Percentiles rank a stretch among this genome's conserved stretches.
These are phyloP conservation scores for Drosophila sp. DNA, from an alignment of 1,140 invertebrate genomes.

Conservation along the genomic window DNA sequence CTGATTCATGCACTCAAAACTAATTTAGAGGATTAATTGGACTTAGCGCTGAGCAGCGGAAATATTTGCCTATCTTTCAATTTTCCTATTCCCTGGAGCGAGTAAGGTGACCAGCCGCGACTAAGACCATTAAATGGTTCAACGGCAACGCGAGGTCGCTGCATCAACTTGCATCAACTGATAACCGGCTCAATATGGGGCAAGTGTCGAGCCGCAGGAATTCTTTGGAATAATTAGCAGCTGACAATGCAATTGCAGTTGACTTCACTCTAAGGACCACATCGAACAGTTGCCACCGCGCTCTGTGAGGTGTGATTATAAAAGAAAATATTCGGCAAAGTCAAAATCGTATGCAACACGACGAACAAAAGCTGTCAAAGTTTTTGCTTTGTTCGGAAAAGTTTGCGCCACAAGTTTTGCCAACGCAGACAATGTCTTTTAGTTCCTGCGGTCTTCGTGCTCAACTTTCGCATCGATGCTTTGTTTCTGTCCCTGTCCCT, in stretches of 20 bases:
- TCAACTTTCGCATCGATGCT: slow-evolving; percentile 46
- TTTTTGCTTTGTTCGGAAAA: slow-evolving; percentile 61
- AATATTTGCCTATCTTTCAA: slow-evolving; percentile 16
- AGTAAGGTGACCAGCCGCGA: slow-evolving; percentile 5
- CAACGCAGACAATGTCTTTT: slow-evolving; percentile 39
- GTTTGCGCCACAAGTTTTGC: slow-evolving; percentile 69
- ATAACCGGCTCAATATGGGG: slow-evolving; percentile 23
- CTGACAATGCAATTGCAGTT: slow-evolving; percentile 24
- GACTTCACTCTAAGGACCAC: neutral
- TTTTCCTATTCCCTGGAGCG: neutral
- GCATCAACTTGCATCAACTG: slow-evolving; percentile 28
- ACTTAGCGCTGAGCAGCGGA: slow-evolving; percentile 44
- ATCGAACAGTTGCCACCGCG: slow-evolving; percentile 10
- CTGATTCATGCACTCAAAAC: slow-evolving; percentile 61
- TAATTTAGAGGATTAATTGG: slow-evolving; percentile 76
- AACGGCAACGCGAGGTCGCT: slow-evolving; percentile 2
- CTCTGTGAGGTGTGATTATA: slow-evolving; percentile 52
- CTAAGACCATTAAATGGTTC: slow-evolving; percentile 64
- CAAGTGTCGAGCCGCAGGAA: slow-evolving; percentile 7
- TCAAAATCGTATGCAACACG: slow-evolving; percentile 55
- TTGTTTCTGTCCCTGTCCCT: neutral
- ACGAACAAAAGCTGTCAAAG: slow-evolving; percentile 48
- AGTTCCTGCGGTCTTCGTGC: slow-evolving; percentile 27
- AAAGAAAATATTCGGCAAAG: slow-evolving; percentile 38
- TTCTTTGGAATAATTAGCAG: slow-evolving; percentile 53